Conservation (phyloP, 2,113 vertebrate genomes). For the Protobothrops flavoviridis region DNA sequence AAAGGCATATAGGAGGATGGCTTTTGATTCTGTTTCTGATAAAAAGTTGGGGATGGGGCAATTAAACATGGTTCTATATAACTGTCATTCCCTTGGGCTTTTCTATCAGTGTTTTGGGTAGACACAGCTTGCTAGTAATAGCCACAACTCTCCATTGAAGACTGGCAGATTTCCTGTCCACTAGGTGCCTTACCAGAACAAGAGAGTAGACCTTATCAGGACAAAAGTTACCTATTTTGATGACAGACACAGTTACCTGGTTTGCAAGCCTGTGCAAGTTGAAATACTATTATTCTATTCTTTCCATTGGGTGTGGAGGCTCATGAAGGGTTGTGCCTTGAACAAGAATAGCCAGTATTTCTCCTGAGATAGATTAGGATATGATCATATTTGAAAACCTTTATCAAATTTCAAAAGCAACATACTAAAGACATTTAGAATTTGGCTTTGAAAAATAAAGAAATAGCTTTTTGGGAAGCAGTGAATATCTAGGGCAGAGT, state of each 20-base stretch:
- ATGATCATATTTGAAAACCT: not conserved
- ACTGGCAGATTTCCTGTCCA: not conserved
- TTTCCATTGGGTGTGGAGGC: not conserved
- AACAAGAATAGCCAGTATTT: not conserved
- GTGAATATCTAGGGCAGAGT: not conserved
- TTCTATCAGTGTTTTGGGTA: not conserved
- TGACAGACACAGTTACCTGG: slow-evolving; percentile 13
- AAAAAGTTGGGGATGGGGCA: not conserved
- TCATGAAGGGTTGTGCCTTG: slow-evolving; percentile 2
- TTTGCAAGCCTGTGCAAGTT: slow-evolving; percentile 46
- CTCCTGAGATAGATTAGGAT: not conserved
- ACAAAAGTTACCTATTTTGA: slow-evolving; percentile 10
- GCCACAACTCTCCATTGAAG: not conserved
- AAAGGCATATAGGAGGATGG: not conserved
- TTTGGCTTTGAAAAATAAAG: not conserved
- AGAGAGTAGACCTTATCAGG: slow-evolving; percentile 2
- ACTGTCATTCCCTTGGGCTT: not conserved
- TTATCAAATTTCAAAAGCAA: not conserved
- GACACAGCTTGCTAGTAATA: not conserved
- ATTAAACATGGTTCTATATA: not conserved
- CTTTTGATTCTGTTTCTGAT: not conserved
- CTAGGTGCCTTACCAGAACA: not conserved
- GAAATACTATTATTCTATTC: slow-evolving; percentile 16
- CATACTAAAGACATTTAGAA: not conserved
- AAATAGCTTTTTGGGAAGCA: not conserved